Conservation (phyloP, 2,797 vertebrate genomes). For the Gadopsis bispinosus region DNA sequence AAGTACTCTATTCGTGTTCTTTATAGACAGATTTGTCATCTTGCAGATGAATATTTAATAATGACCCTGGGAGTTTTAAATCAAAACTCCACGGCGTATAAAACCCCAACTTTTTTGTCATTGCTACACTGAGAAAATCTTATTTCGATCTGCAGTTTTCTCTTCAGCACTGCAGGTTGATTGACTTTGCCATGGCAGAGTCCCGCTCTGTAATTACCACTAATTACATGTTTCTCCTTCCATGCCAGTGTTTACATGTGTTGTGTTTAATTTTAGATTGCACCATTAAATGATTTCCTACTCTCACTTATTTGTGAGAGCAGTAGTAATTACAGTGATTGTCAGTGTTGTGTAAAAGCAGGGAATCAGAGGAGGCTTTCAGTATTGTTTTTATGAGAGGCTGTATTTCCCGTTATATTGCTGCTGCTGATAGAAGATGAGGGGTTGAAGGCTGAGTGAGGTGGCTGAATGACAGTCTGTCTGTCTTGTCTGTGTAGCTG, state of each 20-base stretch:
- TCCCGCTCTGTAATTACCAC: conserved; percentile 76
- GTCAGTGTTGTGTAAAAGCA: conserved; percentile 73
- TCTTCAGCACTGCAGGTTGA: conserved; percentile 58
- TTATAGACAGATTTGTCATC: conserved; percentile 74
- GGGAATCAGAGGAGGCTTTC: conserved; percentile 66
- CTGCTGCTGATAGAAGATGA: conserved; percentile 34
- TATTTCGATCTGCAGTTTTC: conserved; percentile 52
- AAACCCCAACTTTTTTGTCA: conserved; percentile 52
- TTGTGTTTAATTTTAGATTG: conserved; percentile 83
- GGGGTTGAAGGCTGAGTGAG: conserved; percentile 42
- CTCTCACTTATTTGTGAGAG: conserved; percentile 73
- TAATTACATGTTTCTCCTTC: conserved; percentile 82
- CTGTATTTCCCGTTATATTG: conserved; percentile 50
- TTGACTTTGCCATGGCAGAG: conserved; percentile 71
- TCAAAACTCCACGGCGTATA: conserved; percentile 45
- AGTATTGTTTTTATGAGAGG: conserved; percentile 54
- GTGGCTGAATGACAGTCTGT: conserved; percentile 21
- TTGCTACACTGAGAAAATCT: conserved; percentile 34
- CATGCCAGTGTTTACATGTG: conserved; percentile 79
- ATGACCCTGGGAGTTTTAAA: conserved; percentile 65
- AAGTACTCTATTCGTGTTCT: conserved; percentile 47
- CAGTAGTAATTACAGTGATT: conserved; percentile 81
- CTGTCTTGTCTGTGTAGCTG: conserved; percentile 16
- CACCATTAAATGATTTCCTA: conserved; percentile 74
- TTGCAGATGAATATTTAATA: conserved; percentile 74